Evolutionary conservation across 2,888 invertebrate genomes (phyloP), one percentile per base, ranked within the genome.

Genomic region (Drosophila histrio): DNA sequence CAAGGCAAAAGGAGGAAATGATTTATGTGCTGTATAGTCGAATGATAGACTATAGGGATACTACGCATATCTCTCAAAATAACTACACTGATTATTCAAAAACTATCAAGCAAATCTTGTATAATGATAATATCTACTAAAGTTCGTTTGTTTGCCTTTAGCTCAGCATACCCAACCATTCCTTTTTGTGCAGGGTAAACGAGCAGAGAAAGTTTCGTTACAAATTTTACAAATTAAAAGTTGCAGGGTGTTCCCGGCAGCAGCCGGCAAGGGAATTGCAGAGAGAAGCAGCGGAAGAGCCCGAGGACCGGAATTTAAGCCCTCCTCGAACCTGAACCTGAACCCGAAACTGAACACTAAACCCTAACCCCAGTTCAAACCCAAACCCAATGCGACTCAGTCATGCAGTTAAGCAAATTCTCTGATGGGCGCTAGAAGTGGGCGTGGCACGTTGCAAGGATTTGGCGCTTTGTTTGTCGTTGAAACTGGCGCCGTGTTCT

Each of bases 211-310:
- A 82, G 69, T 72, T 82, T 54, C 68, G 71, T 76, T 63, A 85
- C 73, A 87, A 83, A 88, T 74, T 82, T 88, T 63, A n/a, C 75
- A 84, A 87, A 87, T 84, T 87, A 84, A 87, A 84, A 80, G 75
- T 88, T 74, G 47, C 64, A 26, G 59, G 17, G 44, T 43, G 56
- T 63, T 38, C 28, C 47, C 47, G 15, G 30, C 34, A 52, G 64
- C 59, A 39, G 24, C 8, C 41, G 67, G 58, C 54, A 57, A 54
- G 44, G 46, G 50, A 34, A 60, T 41, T 30, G 39, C 30, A 32
- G 66, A 77, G 36, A 22, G 62, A 19, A 46, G 62, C 44, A 24
- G 47, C 39, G 28, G 26, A 17, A 50, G 41, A 26, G 21, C 47
- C 34, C 30, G 44, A 47, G 44, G 34, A 41, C 44, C 68, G 59